Conservation (phyloP, 1,140 invertebrate species). For the Latrodectus geometricus region DNA sequence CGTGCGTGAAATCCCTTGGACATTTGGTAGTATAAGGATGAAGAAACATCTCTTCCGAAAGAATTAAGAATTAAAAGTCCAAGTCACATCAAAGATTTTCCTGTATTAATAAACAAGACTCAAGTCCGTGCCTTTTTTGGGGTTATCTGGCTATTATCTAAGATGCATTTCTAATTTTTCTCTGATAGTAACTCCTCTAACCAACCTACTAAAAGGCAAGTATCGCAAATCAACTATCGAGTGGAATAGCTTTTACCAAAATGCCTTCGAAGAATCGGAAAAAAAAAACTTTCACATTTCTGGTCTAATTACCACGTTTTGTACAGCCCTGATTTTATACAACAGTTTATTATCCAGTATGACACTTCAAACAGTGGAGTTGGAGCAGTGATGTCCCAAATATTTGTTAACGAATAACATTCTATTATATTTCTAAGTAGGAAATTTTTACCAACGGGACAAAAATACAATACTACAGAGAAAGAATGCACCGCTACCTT, state of each 20-base stretch:
- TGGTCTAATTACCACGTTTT: too few species aligned
- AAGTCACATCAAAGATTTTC: too few species aligned
- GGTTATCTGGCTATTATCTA: neutral
- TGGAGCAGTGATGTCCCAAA: slow-evolving; percentile 6
- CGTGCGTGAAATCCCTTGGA: slow-evolving; percentile 1
- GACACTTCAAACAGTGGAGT: slow-evolving; percentile 18
- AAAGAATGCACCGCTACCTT: slow-evolving; percentile 72
- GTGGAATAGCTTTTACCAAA: too few species aligned
- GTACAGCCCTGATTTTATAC: too few species aligned
- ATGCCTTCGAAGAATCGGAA: neutral
- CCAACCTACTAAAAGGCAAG: slow-evolving; percentile 12
- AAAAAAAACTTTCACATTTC: neutral
- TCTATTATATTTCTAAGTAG: slow-evolving; percentile 11
- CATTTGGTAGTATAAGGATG: slow-evolving; percentile 2
- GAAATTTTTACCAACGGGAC: too few species aligned
- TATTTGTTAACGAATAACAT: too few species aligned
- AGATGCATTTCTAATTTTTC: slow-evolving; percentile 22
- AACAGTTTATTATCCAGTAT: neutral
- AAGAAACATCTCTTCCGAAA: too few species aligned
- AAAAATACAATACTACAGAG: slow-evolving; percentile 72
- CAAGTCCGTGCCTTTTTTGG: too few species aligned
- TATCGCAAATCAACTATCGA: neutral
- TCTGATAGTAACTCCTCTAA: neutral
- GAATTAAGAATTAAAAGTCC: too few species aligned
- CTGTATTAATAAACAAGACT: too few species aligned